Conservation (phyloP, 2,113 vertebrate genomes). For the Mugil cephalus region DNA sequence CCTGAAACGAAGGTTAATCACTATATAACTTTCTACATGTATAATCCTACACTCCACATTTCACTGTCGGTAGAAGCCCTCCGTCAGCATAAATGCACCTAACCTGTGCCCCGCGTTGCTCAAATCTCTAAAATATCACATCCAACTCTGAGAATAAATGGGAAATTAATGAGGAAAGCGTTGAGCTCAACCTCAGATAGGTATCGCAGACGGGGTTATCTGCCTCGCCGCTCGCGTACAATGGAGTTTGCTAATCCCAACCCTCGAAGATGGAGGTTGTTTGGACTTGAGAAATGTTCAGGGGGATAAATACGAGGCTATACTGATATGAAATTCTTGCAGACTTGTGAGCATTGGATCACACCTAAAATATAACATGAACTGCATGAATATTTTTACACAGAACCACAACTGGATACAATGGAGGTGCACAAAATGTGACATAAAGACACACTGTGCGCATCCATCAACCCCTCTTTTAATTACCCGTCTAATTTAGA, state of each 20-base stretch:
- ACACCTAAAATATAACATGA: neutral
- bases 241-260: constrained; percentile 57
- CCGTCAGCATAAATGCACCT: constrained; percentile 79
- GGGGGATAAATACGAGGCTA: constrained; percentile 47
- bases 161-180: constrained; percentile 82
- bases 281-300: constrained; percentile 63
- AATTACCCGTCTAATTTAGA: neutral
- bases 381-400: neutral
- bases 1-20: constrained; percentile 80
- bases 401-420: too few species aligned
- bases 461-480: neutral
- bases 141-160: constrained; percentile 76
- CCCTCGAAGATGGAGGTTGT: constrained; percentile 53
- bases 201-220: constrained; percentile 70
- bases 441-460: too few species aligned
- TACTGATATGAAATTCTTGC: constrained; percentile 35
- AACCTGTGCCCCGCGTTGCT: constrained; percentile 74
- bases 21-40: constrained; percentile 73
- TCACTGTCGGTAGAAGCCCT: constrained; percentile 69
- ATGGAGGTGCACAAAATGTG: too few species aligned
- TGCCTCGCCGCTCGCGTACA: constrained; percentile 65
- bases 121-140: constrained; percentile 83
- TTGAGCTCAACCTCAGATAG: constrained; percentile 75
- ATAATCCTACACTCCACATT: constrained; percentile 75
- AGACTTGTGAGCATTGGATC: constrained; percentile 8